phyloP scores from a whole-genome alignment of 2,797 vertebrate species.

The Limnodromus scolopaceus region DNA sequence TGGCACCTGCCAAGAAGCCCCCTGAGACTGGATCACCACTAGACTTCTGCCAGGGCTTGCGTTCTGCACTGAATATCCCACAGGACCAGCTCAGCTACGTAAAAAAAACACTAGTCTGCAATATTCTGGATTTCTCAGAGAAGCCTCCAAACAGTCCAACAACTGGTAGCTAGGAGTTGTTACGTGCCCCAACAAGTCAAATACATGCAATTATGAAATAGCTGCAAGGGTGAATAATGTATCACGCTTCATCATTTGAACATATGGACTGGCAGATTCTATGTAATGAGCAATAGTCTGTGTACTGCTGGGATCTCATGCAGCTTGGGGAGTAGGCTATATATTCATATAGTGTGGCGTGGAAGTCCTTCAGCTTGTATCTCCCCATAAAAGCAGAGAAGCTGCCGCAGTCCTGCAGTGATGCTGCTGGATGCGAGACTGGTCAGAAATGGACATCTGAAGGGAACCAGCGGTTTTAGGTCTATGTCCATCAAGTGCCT shows the following conservation, averaged over 20 bases:
- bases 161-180: background rate
- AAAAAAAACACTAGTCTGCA: background rate
- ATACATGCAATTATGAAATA: background rate
- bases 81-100: accelerated
- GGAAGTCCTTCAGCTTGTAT: background rate
- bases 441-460: background rate
- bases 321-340: background rate
- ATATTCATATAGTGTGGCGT: background rate
- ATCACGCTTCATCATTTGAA: background rate
- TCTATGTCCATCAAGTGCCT: background rate
- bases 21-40: background rate
- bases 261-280: background rate
- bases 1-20: background rate
- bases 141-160: background rate
- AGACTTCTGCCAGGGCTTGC: background rate
- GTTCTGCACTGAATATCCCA: background rate
- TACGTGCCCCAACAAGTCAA: background rate
- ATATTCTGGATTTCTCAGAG: background rate
- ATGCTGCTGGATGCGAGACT: background rate
- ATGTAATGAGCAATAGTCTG: conserved; percentile 6
- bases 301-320: background rate
- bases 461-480: background rate
- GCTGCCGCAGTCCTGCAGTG: background rate
- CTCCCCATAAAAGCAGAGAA: background rate
- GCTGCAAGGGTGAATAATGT: conserved; percentile 27